A percentile compares a stretch with the other conserved stretches of the same genome.
Conservation (phyloP, 2,797 vertebrate species). For the Sciurus vulgaris region DNA sequence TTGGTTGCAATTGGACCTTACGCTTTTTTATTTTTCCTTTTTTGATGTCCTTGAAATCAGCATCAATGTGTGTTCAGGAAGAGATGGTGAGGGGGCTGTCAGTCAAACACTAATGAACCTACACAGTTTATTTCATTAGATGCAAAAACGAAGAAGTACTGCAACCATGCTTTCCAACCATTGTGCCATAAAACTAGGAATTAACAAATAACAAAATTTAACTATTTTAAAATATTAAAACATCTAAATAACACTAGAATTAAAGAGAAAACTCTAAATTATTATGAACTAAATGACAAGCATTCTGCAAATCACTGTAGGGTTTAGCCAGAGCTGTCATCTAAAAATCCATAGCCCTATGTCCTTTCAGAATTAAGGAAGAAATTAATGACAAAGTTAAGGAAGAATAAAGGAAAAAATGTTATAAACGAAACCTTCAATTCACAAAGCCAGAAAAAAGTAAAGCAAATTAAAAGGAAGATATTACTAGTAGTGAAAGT, state of each 20-base stretch:
- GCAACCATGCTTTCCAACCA: not conserved
- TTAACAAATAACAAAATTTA: not conserved
- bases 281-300: not conserved
- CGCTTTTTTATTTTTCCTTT: not conserved
- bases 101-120: not conserved
- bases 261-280: not conserved
- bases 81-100: not conserved
- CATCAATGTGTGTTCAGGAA: not conserved
- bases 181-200: not conserved
- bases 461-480: not conserved
- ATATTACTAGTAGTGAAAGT: not conserved
- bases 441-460: not conserved
- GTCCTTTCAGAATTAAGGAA: slow-evolving; percentile 12
- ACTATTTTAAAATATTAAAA: not conserved
- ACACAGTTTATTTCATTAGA: not conserved
- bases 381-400: not conserved
- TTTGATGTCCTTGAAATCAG: not conserved
- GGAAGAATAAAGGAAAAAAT: not conserved
- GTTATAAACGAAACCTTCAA: not conserved
- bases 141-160: not conserved
- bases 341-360: not conserved
- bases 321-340: not conserved
- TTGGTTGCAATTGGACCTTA: not conserved
- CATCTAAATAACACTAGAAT: not conserved
- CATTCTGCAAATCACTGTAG: not conserved